phyloP scores from a whole-genome alignment of 1,140 invertebrate species.

The Centruroides sculpturatus region DNA sequence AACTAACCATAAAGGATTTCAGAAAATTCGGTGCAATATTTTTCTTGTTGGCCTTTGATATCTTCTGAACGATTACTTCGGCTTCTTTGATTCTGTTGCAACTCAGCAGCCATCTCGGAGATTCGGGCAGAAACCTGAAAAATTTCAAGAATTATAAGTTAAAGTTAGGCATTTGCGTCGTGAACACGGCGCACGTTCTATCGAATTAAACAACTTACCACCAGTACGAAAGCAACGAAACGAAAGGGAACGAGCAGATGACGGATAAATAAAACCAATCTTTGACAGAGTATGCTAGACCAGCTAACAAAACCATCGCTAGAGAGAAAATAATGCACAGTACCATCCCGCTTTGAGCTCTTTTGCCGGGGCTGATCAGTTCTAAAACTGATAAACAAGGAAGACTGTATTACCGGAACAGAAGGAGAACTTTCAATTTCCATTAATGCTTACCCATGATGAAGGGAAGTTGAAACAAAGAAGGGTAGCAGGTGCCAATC shows the following conservation, averaged over 20 bases:
- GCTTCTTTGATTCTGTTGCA: constrained; percentile 26
- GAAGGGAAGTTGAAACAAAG: constrained; percentile 87
- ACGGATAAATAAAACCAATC: constrained; percentile 49
- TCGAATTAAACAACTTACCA: not conserved
- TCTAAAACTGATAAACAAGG: constrained; percentile 49
- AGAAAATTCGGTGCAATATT: constrained; percentile 2
- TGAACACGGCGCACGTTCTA: too few relatives aligned
- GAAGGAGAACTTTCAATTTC: too few relatives aligned
- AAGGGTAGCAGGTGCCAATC: constrained; percentile 72
- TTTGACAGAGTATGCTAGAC: constrained; percentile 59
- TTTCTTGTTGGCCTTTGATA: constrained; percentile 24
- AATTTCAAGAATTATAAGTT: too few relatives aligned
- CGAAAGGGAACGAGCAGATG: constrained; percentile 20
- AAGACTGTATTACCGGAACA: too few relatives aligned
- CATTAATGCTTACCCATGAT: constrained; percentile 61
- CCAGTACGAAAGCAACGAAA: constrained; percentile 24
- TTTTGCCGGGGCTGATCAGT: constrained; percentile 71
- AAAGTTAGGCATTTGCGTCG: too few relatives aligned
- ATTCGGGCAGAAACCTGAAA: not conserved
- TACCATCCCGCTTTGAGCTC: constrained; percentile 74
- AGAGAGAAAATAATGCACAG: constrained; percentile 76
- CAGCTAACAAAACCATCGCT: constrained; percentile 60
- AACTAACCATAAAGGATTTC: not conserved
- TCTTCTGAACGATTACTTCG: constrained; percentile 22
- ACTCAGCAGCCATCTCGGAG: constrained; percentile 6